Evolutionary conservation across 2,797 vertebrate species (phyloP).

Genomic region (Rhinichthys osculus): DNA sequence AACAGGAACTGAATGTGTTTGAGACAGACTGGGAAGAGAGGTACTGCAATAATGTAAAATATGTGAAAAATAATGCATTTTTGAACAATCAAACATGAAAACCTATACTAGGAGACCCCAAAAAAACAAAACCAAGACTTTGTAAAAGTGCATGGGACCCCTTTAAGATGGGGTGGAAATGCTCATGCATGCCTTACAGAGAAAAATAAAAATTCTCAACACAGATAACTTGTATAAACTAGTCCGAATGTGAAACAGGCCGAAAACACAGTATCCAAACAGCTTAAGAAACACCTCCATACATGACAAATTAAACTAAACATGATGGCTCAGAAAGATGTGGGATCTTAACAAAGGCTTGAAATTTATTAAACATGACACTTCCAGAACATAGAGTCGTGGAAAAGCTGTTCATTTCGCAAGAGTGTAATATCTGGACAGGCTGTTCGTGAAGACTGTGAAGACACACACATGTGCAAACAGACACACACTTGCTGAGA

Average conservation of each 20-base stretch:
- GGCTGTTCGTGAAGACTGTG: neutral
- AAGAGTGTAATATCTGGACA: neutral
- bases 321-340: neutral
- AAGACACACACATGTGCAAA: constrained; percentile 19
- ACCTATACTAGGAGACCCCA: too few relatives aligned
- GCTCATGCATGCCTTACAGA: neutral
- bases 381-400: neutral
- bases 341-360: neutral
- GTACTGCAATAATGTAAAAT: too few relatives aligned
- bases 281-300: neutral
- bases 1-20: too few relatives aligned
- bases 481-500: constrained; percentile 27
- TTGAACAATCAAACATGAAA: too few relatives aligned
- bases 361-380: constrained; percentile 17
- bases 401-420: constrained; percentile 17
- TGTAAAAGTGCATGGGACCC: neutral
- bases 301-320: neutral
- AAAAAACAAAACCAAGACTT: neutral
- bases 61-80: too few relatives aligned
- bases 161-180: neutral
- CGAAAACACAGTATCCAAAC: neutral
- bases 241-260: neutral
- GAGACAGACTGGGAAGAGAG: too few relatives aligned
- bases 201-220: neutral
- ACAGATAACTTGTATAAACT: neutral